Evolutionary conservation across 2,797 vertebrate species (phyloP).

Genomic region (Sebastes steindachneri): DNA sequence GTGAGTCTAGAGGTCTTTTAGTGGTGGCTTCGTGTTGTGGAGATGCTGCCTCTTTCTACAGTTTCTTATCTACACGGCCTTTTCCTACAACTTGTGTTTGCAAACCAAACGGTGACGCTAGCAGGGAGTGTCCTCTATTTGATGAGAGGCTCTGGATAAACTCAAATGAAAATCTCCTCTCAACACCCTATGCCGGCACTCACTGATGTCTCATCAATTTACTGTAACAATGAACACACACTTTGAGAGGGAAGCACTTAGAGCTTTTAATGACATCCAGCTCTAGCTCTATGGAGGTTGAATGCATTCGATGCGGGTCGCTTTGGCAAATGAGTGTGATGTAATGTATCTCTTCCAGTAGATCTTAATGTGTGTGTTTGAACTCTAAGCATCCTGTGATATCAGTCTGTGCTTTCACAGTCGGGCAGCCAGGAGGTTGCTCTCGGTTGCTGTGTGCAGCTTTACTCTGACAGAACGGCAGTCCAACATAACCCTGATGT

Average conservation of each 20-base stretch:
- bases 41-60: background rate
- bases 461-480: background rate
- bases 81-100: background rate
- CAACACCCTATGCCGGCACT: background rate
- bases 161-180: background rate
- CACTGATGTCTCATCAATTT: background rate
- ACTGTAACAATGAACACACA: background rate
- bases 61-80: background rate
- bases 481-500: background rate
- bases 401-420: background rate
- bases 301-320: background rate
- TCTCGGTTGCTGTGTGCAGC: background rate
- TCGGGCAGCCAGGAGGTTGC: background rate
- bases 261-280: background rate
- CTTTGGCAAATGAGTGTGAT: background rate
- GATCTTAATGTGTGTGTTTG: background rate
- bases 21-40: background rate
- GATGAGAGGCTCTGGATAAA: background rate
- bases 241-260: background rate
- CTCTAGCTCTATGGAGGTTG: background rate
- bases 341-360: background rate
- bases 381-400: constrained; percentile 11
- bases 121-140: background rate
- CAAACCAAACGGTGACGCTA: background rate
- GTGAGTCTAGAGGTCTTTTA: background rate